phyloP scores from a whole-genome alignment of 2,113 vertebrate genomes.

The Menidia beryllina region DNA sequence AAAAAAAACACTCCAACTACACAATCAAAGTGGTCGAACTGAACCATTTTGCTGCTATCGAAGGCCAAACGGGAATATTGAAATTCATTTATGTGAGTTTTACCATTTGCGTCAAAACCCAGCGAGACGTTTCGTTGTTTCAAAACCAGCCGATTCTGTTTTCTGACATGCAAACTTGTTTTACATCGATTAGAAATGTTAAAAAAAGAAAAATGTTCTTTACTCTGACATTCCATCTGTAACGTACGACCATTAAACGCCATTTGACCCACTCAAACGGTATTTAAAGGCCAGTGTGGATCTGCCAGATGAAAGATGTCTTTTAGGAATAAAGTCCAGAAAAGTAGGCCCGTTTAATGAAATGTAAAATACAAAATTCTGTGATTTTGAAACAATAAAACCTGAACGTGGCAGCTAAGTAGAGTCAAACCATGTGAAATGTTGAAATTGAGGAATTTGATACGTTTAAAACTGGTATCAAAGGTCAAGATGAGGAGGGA shows the following conservation, averaged over 20 bases:
- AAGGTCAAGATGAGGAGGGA: no score
- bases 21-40: constrained; percentile 72
- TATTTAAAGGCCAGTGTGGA: constrained; percentile 65
- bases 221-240: constrained; percentile 35
- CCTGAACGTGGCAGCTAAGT: not conserved
- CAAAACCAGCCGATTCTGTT: not conserved
- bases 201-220: constrained; percentile 4
- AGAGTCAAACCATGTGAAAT: no score
- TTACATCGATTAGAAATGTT: constrained; percentile 9
- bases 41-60: constrained; percentile 91
- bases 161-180: constrained; percentile 8
- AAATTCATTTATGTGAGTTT: constrained; percentile 77
- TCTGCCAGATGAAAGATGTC: constrained; percentile 47
- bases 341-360: not conserved
- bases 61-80: constrained; percentile 72
- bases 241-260: constrained; percentile 48
- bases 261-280: constrained; percentile 41
- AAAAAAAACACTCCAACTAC: constrained; percentile 63
- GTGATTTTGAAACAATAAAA: not conserved
- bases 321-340: constrained; percentile 15
- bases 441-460: not conserved
- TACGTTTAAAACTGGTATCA: no score
- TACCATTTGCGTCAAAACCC: constrained; percentile 68
- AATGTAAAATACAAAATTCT: not conserved
- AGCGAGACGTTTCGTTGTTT: not conserved